Evolutionary conservation across 2,888 invertebrate genomes (phyloP).

Genomic region (Agrochola litura): DNA sequence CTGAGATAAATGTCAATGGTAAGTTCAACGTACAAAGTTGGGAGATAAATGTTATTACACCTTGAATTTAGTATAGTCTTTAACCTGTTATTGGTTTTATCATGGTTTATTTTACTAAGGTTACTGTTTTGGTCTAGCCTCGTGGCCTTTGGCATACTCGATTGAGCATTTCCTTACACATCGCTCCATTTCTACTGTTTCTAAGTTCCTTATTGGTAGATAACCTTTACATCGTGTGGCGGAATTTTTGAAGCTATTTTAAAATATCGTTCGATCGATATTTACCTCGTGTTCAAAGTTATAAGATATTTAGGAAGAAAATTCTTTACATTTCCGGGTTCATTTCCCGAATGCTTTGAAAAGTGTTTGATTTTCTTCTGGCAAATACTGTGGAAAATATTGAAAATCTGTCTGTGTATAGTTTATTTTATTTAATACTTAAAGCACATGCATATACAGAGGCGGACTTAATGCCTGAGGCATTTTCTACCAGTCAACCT

Average conservation of each 20-base stretch:
- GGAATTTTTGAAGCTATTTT: not conserved
- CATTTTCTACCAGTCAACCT: no score
- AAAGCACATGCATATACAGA: no score
- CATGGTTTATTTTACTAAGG: slow-evolving; percentile 14
- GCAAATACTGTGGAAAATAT: not conserved
- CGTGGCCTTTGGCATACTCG: not conserved
- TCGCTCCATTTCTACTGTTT: not conserved
- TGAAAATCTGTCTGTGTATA: no score
- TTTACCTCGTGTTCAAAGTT: not conserved
- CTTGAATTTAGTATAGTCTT: not conserved
- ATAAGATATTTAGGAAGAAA: not conserved
- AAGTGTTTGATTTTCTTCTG: not conserved
- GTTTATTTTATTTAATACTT: no score
- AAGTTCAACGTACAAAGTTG: slow-evolving; percentile 30
- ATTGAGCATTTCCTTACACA: not conserved
- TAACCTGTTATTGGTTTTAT: slow-evolving; percentile 20
- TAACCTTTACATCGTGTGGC: not conserved
- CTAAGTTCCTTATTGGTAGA: not conserved
- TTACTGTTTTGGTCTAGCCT: not conserved
- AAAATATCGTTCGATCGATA: not conserved
- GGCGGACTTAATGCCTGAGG: no score
- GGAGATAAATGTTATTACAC: slow-evolving; percentile 25
- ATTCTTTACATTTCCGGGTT: slow-evolving; percentile 2
- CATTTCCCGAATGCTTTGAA: not conserved
- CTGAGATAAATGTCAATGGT: slow-evolving; percentile 30